These are phyloP conservation scores for Drosophila atroscutellata DNA, from an alignment of 2,888 invertebrate species.

Conservation along the genomic window DNA sequence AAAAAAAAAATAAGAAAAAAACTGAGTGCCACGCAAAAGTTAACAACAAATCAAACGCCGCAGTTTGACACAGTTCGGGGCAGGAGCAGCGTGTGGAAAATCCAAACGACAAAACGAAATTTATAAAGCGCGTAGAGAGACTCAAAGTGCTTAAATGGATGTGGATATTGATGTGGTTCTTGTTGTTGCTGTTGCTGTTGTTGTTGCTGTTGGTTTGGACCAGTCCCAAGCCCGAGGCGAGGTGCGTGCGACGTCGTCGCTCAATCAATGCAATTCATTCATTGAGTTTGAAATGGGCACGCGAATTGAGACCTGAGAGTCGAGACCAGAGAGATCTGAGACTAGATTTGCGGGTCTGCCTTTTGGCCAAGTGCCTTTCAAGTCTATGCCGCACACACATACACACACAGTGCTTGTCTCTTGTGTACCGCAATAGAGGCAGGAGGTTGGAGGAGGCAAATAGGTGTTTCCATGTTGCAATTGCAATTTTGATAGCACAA, in stretches of 20 bases:
- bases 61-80: constrained; percentile 70
- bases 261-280: constrained; percentile 81
- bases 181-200: constrained; percentile 16
- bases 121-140: constrained; percentile 62
- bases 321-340: constrained; percentile 13
- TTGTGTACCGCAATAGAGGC: constrained; percentile 12
- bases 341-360: constrained; percentile 9
- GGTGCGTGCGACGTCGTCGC: constrained; percentile 69
- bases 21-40: constrained; percentile 64
- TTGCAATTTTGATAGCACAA: constrained; percentile 18
- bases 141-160: constrained; percentile 44
- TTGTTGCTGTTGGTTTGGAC: constrained; percentile 9
- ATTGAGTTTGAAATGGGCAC: constrained; percentile 66
- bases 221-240: constrained; percentile 37
- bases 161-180: constrained; percentile 28
- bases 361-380: constrained; percentile 63
- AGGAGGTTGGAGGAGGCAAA: neutral
- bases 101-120: constrained; percentile 57
- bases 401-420: constrained; percentile 13
- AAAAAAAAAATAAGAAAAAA: constrained; percentile 11
- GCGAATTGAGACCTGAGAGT: constrained; percentile 23
- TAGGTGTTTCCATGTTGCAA: constrained; percentile 41
- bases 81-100: constrained; percentile 51
- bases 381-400: constrained; percentile 20
- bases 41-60: constrained; percentile 69